Base-by-base conservation (phyloP, 2,113 vertebrate species). In the Ciconia stormi region DNA sequence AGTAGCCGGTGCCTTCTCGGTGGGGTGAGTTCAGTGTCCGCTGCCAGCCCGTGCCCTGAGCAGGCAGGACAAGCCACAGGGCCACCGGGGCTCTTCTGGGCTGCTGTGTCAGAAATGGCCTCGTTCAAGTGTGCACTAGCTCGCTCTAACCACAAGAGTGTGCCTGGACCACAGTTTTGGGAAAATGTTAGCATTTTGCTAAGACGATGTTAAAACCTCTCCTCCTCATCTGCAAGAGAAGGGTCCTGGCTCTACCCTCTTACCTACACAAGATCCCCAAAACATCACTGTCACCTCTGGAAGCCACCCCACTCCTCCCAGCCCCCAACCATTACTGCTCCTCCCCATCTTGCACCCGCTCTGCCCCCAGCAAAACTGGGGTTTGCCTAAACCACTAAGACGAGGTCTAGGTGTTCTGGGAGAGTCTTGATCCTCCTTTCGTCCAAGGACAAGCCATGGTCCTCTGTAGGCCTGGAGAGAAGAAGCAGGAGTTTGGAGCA, bases 131-230 rank as follows among this genome's bases (percentile, higher is more conserved):
- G 44, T 93, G 96, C 95, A 95, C 58, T 88, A 83, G 46, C 95
- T 85, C 61, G 2, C 70, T 16, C n/a, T 46, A 85, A 15, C 97
- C 97, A 96, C 96, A 77, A 97, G 96, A 97, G 97, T 96, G 97
- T 70, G 96, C 94, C 74, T 91, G 91, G 34, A 66, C 18, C 87
- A 50, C 93, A 85, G 89, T 46, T 93, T 95, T 92, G 69, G 91
- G 83, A 40, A 70, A 71, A 27, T 0, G 9, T 13, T 12, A 49
- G 52, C 65, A 0, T 14, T 56, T 19, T 14, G 23, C 36, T 14
- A 18, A 0, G 10, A 4, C 5, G 16, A 4, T 71, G 61, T 2
- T 23, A 20, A 47, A 90, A 58, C 3, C 14, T 70, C 61, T 65
- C 26, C 16, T 65, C 17, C 22, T 67, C 13, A 27, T 8, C 61